Base-by-base conservation (phyloP, 2,888 invertebrate species). In the Diadegma fenestrale region DNA sequence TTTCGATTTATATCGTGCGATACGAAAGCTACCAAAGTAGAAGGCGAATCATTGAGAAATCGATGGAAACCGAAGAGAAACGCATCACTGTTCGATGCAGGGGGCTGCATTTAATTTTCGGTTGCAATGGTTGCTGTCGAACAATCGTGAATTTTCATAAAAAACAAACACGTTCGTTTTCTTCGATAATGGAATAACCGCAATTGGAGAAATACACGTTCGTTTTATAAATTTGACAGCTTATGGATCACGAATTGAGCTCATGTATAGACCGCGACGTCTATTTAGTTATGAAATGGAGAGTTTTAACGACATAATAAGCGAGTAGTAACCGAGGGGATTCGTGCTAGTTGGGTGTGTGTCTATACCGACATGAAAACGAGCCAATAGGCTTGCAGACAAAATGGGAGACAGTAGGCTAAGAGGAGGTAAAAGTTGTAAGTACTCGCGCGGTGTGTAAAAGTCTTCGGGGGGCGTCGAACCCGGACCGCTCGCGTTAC, bases 401-500 rank as follows among this genome's bases (percentile, higher is more conserved):
- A 54, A 54, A 54, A 54, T 54, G 12, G 10, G 22, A 54, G 37
- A 58, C 41, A 64, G 30, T 58, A 37, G 61, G 69, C 30, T 17
- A 17, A 45, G 61, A 45, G 75, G 75, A 75, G 33, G 71, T 63
- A 64, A 33, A 41, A 73, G 72, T 73, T 22, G 58, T 54, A 41
- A 43, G 41, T 19, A 45, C 37, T 37, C 66, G 63, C 33, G 63
- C 48, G 72, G 41, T 51, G 61, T 86, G 76, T 80, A 80, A 86
- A 73, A 80, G 41, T 61, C 80, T 68, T 22, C 66, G 68, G 12
- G 75, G 91, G 91, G 86, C 91, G 86, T 91, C 91, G 91, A 91
- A 92, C 91, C 89, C 91, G 89, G 91, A 89, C 89, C 88, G 89
- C 87, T 89, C 90, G 86, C 88, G 83, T 92, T 92, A 90, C 89